Evolutionary conservation across 2,888 invertebrate genomes (phyloP).

Genomic region (Xanthorhoe spadicearia): DNA sequence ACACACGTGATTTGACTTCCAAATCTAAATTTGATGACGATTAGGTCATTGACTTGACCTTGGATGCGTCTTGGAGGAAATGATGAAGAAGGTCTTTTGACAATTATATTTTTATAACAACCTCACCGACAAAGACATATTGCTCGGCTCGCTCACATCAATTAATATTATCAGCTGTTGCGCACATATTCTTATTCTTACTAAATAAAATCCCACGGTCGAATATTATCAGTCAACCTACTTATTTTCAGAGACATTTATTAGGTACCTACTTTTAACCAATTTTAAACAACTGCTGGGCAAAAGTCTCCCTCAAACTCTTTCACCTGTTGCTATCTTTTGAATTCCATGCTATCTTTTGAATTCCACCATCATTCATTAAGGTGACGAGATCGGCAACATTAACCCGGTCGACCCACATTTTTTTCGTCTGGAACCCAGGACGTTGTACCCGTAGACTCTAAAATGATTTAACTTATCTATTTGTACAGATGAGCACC

Average conservation of each 20-base stretch:
- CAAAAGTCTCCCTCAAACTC: no score
- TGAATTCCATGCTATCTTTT: no score
- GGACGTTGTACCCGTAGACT: background rate
- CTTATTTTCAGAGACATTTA: background rate
- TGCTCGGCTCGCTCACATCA: slow-evolving; percentile 18
- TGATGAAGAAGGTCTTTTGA: slow-evolving; percentile 19
- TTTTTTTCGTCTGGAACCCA: no score
- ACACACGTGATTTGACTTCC: slow-evolving; percentile 21
- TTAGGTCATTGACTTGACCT: slow-evolving; percentile 29
- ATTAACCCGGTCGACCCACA: no score
- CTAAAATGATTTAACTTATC: slow-evolving; percentile 8
- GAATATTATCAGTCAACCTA: background rate
- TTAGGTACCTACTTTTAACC: no score
- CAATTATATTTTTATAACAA: slow-evolving; percentile 10
- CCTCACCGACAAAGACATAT: slow-evolving; percentile 5
- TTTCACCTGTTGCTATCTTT: no score
- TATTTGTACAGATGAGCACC: slow-evolving; percentile 88
- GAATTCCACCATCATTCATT: no score
- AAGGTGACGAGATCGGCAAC: no score
- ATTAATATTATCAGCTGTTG: slow-evolving; percentile 20
- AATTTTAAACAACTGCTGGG: no score
- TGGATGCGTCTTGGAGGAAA: slow-evolving; percentile 24
- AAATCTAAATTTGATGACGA: slow-evolving; percentile 18
- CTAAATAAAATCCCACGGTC: slow-evolving; percentile 2
- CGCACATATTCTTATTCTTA: background rate